Conservation (phyloP, 2,113 vertebrate genomes). For the Sapajus apella region DNA sequence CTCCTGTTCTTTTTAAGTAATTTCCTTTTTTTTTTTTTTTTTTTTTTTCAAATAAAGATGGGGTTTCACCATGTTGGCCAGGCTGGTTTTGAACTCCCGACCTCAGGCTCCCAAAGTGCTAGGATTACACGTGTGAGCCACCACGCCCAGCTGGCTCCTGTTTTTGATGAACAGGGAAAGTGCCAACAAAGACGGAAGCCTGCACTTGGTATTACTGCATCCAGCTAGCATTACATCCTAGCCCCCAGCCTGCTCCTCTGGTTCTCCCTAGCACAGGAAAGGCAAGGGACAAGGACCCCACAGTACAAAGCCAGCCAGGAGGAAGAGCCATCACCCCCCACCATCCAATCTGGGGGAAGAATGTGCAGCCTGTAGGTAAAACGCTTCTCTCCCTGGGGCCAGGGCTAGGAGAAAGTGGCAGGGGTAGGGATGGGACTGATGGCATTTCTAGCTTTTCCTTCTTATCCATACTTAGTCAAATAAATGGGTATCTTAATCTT, state of each 20-base stretch:
- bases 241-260: not conserved
- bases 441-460: not conserved
- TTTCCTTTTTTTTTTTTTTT: no score
- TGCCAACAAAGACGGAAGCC: not conserved
- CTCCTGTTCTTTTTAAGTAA: not conserved
- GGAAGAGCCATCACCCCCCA: not conserved
- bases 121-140: no score
- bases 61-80: no score
- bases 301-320: not conserved
- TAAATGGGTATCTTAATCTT: not conserved
- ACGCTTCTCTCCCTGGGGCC: not conserved
- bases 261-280: not conserved
- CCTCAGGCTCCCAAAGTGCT: no score
- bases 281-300: not conserved
- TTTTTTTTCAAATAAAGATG: no score
- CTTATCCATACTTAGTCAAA: not conserved
- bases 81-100: no score
- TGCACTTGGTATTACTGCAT: rapidly evolving
- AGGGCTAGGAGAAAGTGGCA: not conserved
- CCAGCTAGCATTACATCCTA: not conserved
- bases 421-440: not conserved
- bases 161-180: not conserved
- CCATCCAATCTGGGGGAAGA: not conserved
- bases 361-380: rapidly evolving
- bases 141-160: not conserved